Evolutionary conservation across 2,797 vertebrate genomes (phyloP), one percentile per base, ranked within the genome.

Genomic region (Fistularia commersonii): DNA sequence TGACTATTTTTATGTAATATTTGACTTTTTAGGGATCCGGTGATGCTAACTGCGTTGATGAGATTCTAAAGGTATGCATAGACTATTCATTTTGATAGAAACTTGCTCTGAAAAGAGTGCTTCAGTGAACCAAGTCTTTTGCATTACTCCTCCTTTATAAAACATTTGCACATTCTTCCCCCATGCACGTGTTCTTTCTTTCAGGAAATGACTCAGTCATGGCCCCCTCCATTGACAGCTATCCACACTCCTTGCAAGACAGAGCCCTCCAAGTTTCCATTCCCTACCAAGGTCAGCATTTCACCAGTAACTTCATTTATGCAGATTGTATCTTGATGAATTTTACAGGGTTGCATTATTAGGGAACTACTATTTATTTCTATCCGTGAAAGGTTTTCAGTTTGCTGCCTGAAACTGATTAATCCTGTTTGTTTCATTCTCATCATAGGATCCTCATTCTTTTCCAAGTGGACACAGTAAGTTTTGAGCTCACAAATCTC

Each of bases 201-300:
- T 6, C 75, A 99, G 97, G 96, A 99, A 93, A 99, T 99, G 96
- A 98, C 95, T 91, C 95, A 98, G 83, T 94, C 94, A 52, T 99
- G 97, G 97, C 96, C 97, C 61, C 95, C 97, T 77, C 97, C 97
- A 1, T 82, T 98, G 80, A 99, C 96, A 76, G 96, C 97, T 81
- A 98, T 99, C 83, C 97, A 98, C 69, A 99, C 97, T 41, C 96
- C 97, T 58, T 98, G 96, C 91, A 99, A 98, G 93, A 98, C 96
- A 5, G 97, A 99, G 85, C 96, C 94, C 46, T 98, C 96, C 65
- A 99, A 99, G 83, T 99, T 99, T 89, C 96, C 96, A 79, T 98
- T 98, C 80, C 95, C 97, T 54, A 95, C 93, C 15, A 99, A 99
- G 95, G 97, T 99, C 88, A 91, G 95, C 37, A 14, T 38, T 40